These are phyloP conservation scores for Chrysolina americana DNA, from an alignment of 2,888 invertebrate species.

Conservation along the genomic window DNA sequence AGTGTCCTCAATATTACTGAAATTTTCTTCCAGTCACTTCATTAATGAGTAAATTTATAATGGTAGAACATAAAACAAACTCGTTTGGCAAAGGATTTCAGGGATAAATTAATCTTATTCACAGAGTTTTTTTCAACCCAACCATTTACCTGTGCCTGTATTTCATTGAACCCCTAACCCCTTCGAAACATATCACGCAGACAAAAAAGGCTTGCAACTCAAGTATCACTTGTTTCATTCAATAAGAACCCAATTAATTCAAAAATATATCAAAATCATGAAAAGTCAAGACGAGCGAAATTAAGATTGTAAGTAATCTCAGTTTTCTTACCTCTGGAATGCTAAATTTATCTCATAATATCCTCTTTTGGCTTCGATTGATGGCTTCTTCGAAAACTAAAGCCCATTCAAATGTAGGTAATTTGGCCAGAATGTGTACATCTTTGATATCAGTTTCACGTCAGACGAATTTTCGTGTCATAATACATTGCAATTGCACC, in stretches of 20 bases:
- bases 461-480: constrained; percentile 1
- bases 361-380: neutral
- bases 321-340: neutral
- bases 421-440: neutral
- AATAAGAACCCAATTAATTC: neutral
- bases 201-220: too few species aligned
- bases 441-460: neutral
- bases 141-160: too few species aligned
- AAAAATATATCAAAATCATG: neutral
- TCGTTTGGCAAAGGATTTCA: too few species aligned
- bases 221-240: too few species aligned
- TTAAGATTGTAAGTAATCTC: neutral
- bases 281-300: neutral
- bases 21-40: too few species aligned
- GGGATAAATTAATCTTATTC: too few species aligned
- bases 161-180: too few species aligned
- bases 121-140: too few species aligned
- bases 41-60: too few species aligned
- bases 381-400: neutral
- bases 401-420: too few species aligned
- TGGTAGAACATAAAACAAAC: neutral
- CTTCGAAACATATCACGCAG: too few species aligned
- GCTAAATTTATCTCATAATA: neutral
- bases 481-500: constrained; percentile 25
- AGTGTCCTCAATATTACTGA: too few species aligned